Conservation (phyloP, 2,113 vertebrate species). For the Nothocercus nigrocapillus region DNA sequence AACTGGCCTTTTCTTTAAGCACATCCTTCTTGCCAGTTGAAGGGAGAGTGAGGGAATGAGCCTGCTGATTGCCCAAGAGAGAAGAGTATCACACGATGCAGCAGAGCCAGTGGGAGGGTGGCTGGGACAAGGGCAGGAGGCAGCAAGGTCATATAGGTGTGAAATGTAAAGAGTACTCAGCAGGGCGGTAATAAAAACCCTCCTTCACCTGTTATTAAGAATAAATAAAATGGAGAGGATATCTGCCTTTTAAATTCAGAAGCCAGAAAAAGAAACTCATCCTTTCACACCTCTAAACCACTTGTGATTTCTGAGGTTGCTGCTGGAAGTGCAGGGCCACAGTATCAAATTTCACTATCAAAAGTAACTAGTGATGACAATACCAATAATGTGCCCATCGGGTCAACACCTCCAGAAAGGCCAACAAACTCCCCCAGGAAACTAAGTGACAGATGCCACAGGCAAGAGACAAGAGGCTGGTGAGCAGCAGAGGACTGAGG, state of each 20-base stretch:
- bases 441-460: fast-evolving
- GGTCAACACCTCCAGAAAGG: neutral
- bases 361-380: neutral
- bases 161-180: neutral
- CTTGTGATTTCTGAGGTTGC: fast-evolving
- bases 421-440: neutral
- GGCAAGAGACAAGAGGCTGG: fast-evolving
- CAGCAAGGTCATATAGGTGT: neutral
- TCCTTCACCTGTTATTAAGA: neutral
- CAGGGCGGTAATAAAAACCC: neutral
- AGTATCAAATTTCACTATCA: neutral
- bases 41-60: neutral
- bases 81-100: neutral
- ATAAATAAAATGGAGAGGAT: neutral
- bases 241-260: neutral
- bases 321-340: fast-evolving
- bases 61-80: neutral
- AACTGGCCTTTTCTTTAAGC: neutral
- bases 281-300: fast-evolving
- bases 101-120: neutral
- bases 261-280: neutral
- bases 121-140: neutral
- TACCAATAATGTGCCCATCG: fast-evolving
- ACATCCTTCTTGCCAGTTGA: fast-evolving
- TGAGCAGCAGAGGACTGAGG: neutral